Percentiles rank a stretch among this genome's conserved stretches.
Conservation (phyloP, 2,888 invertebrate genomes). For the Epirrhoe alternata region DNA sequence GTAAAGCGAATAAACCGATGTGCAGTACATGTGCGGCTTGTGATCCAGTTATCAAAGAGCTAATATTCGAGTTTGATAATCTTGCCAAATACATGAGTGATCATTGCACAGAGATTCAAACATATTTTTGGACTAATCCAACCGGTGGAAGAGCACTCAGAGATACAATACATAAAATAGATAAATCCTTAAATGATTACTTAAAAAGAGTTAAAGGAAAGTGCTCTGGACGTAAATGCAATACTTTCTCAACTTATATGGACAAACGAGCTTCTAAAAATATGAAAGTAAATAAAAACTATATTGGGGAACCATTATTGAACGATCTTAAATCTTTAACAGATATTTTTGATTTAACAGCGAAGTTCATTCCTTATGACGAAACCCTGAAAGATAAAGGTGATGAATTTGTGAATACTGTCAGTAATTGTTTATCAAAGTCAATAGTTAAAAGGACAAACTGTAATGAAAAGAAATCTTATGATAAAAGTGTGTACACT, state of each 20-base stretch:
- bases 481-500: slow-evolving; percentile 57
- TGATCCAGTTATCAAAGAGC: slow-evolving; percentile 68
- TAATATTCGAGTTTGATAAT: slow-evolving; percentile 70
- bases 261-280: slow-evolving; percentile 56
- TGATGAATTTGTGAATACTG: slow-evolving; percentile 43
- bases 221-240: slow-evolving; percentile 66
- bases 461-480: slow-evolving; percentile 27
- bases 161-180: slow-evolving; percentile 65
- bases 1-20: slow-evolving; percentile 64
- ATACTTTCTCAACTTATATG: slow-evolving; percentile 57
- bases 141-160: slow-evolving; percentile 66
- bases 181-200: slow-evolving; percentile 64
- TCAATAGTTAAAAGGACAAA: slow-evolving; percentile 39
- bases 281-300: slow-evolving; percentile 34
- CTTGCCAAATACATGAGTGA: slow-evolving; percentile 67
- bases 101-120: slow-evolving; percentile 75
- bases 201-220: slow-evolving; percentile 70
- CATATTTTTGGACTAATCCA: slow-evolving; percentile 73
- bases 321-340: slow-evolving; percentile 21
- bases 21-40: slow-evolving; percentile 70
- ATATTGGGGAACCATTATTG: slow-evolving; percentile 31
- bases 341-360: slow-evolving; percentile 11
- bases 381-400: slow-evolving; percentile 48
- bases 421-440: slow-evolving; percentile 49
- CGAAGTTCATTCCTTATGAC: slow-evolving; percentile 38